A percentile compares a stretch with the other conserved stretches of the same genome.
phyloP scores from a whole-genome alignment of 2,797 vertebrate genomes.

The Microctenopoma steveboyesi region DNA sequence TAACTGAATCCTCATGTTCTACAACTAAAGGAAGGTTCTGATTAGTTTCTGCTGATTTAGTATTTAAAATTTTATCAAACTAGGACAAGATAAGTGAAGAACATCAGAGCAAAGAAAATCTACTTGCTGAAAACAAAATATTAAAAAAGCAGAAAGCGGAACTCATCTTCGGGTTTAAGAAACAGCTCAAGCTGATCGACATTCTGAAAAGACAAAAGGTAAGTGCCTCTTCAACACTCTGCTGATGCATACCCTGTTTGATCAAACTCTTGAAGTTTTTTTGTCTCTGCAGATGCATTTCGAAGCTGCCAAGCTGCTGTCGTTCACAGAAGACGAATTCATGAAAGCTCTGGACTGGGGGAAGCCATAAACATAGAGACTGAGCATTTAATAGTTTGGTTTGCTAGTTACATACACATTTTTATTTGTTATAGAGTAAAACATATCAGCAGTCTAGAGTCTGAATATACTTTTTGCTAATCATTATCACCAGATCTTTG shows the following conservation, averaged over 20 bases:
- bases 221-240: slow-evolving; percentile 25
- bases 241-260: neutral
- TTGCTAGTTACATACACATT: neutral
- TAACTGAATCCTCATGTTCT: neutral
- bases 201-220: slow-evolving; percentile 97
- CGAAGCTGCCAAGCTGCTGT: slow-evolving; percentile 95
- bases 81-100: slow-evolving; percentile 89
- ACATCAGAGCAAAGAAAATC: slow-evolving; percentile 86
- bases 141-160: slow-evolving; percentile 95
- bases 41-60: neutral
- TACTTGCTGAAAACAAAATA: slow-evolving; percentile 92
- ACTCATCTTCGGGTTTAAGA: slow-evolving; percentile 92
- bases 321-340: slow-evolving; percentile 97
- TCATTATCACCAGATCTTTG: neutral
- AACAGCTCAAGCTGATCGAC: slow-evolving; percentile 95
- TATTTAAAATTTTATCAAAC: slow-evolving; percentile 10
- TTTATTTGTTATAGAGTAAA: slow-evolving; percentile 4
- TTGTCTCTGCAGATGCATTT: slow-evolving; percentile 90
- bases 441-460: neutral
- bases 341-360: slow-evolving; percentile 95
- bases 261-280: neutral
- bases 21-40: neutral
- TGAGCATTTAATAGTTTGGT: neutral
- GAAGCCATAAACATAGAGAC: slow-evolving; percentile 67
- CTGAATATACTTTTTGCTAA: neutral